Conservation (phyloP, 2,888 invertebrate species). For the Pseudococcus viburni region DNA sequence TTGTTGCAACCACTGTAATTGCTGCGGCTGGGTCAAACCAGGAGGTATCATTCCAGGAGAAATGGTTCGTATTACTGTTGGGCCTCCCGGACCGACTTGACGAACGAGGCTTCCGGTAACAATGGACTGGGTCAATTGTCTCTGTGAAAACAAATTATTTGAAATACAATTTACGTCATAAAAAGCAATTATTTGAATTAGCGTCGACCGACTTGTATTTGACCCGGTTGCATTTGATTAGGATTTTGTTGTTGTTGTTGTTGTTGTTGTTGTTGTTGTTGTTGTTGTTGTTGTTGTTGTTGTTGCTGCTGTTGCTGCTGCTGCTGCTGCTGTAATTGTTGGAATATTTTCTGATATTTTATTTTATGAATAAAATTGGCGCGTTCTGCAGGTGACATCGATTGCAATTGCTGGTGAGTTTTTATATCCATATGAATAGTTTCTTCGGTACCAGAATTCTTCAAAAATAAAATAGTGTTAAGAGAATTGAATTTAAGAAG, state of each 20-base stretch:
- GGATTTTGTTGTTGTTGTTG: constrained; percentile 73
- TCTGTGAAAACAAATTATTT: constrained; percentile 56
- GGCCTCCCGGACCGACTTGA: constrained; percentile 63
- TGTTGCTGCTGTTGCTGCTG: constrained; percentile 74
- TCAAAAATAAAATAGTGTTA: not conserved
- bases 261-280: constrained; percentile 73
- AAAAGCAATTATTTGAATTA: too few relatives aligned
- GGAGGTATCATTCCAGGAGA: constrained; percentile 67
- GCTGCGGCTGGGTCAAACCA: constrained; percentile 67
- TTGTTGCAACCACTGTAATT: constrained; percentile 67
- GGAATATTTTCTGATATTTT: constrained; percentile 72
- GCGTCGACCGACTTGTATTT: too few relatives aligned
- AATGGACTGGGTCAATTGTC: constrained; percentile 65
- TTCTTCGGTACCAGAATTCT: constrained; percentile 68
- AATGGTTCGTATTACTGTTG: constrained; percentile 67
- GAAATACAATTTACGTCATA: too few relatives aligned
- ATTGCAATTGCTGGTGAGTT: constrained; percentile 86
- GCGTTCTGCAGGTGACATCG: constrained; percentile 74
- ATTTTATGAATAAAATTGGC: constrained; percentile 66
- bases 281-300: constrained; percentile 74
- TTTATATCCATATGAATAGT: constrained; percentile 85
- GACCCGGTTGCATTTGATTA: constrained; percentile 73
- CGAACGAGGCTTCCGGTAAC: constrained; percentile 65
- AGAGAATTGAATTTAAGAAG: not conserved
- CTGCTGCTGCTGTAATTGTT: constrained; percentile 73